A percentile compares a stretch with the other conserved stretches of the same genome.
Evolutionary conservation across 2,797 vertebrate species (phyloP).

Genomic region (Peromyscus attwateri): DNA sequence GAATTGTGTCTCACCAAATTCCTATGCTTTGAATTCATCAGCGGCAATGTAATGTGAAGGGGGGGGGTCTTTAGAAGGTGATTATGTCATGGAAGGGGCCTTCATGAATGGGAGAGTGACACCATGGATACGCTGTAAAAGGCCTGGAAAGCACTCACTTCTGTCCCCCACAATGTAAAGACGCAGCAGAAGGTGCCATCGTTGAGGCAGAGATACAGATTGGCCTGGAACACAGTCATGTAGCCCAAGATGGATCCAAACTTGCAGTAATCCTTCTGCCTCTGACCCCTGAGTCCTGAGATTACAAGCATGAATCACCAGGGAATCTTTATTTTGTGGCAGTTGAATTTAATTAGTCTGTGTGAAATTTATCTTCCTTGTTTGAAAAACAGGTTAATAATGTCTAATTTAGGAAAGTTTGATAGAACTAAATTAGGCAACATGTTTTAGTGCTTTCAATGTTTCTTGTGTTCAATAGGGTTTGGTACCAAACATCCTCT

Average conservation of each 20-base stretch:
- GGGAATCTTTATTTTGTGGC: background rate
- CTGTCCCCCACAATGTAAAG: background rate
- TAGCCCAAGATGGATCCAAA: background rate
- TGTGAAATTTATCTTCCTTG: background rate
- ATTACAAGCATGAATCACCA: background rate
- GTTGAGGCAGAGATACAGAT: background rate
- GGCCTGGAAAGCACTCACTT: background rate
- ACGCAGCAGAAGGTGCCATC: background rate
- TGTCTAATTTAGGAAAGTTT: background rate
- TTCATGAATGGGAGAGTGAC: background rate
- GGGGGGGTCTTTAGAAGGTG: background rate
- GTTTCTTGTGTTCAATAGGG: background rate
- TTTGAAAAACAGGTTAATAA: constrained; percentile 9
- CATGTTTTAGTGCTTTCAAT: background rate
- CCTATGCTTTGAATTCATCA: background rate
- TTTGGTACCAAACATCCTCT: background rate
- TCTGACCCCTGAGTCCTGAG: background rate
- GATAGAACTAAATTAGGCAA: background rate
- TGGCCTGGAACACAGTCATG: background rate
- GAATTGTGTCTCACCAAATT: background rate
- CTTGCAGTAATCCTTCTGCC: background rate
- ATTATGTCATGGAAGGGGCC: no score
- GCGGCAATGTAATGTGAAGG: background rate
- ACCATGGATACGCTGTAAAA: background rate
- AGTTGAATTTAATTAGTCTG: constrained; percentile 5